A percentile compares a stretch with the other conserved stretches of the same genome.
phyloP scores from a whole-genome alignment of 2,797 vertebrate genomes.

The Phoeniculus purpureus region DNA sequence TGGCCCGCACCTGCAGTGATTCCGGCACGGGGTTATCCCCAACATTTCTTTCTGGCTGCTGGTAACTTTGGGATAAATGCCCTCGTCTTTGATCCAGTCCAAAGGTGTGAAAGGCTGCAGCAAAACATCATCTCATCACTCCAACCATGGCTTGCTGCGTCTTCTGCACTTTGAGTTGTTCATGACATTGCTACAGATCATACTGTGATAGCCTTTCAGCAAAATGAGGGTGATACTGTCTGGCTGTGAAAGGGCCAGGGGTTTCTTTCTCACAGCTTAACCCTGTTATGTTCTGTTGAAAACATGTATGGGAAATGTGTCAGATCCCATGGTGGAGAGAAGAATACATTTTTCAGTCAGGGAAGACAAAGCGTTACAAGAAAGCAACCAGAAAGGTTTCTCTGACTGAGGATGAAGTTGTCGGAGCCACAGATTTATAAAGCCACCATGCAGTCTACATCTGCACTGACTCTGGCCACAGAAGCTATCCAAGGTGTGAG shows the following conservation, averaged over 20 bases:
- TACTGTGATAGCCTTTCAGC: neutral
- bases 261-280: rapidly evolving
- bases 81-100: neutral
- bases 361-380: rapidly evolving
- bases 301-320: neutral
- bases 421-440: neutral
- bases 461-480: neutral
- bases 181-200: neutral
- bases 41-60: neutral
- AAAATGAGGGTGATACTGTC: rapidly evolving
- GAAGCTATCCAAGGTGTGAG: neutral
- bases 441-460: neutral
- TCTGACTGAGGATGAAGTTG: neutral
- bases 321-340: neutral
- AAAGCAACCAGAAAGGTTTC: neutral
- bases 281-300: neutral
- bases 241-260: neutral
- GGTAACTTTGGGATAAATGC: neutral
- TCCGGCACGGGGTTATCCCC: neutral
- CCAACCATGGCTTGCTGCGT: neutral
- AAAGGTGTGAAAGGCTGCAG: neutral
- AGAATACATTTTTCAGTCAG: neutral
- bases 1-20: neutral
- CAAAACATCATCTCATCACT: neutral
- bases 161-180: rapidly evolving